A percentile compares a stretch with the other conserved stretches of the same genome.
phyloP scores from a whole-genome alignment of 2,113 vertebrate genomes.

The Montifringilla adamsi region DNA sequence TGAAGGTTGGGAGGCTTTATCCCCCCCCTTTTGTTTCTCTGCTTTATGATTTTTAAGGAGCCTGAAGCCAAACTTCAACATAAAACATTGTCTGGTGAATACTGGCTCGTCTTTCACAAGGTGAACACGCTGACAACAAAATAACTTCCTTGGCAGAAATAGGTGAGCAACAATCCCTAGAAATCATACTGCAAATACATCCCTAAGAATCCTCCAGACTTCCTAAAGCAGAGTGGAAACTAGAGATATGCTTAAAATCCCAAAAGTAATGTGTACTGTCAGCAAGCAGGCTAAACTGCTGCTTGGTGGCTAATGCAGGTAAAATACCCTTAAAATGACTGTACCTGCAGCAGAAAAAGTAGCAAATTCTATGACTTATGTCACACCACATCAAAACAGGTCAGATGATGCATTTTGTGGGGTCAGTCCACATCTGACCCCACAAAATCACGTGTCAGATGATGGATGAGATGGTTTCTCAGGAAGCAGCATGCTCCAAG shows the following conservation, averaged over 20 bases:
- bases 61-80: background rate
- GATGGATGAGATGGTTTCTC: background rate
- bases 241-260: background rate
- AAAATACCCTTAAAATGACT: background rate
- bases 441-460: background rate
- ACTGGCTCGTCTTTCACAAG: background rate
- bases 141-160: background rate
- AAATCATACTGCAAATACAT: slow-evolving; percentile 8
- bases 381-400: background rate
- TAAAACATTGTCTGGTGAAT: background rate
- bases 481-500: background rate
- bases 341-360: background rate
- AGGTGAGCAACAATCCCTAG: background rate
- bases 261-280: slow-evolving; percentile 12
- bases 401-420: background rate
- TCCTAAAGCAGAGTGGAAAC: background rate
- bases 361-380: background rate
- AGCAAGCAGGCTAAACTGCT: slow-evolving; percentile 11
- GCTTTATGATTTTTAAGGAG: background rate
- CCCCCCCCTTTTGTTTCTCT: background rate
- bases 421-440: background rate
- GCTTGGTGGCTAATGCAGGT: background rate
- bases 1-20: background rate
- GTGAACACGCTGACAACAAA: background rate
- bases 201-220: background rate